phyloP scores from a whole-genome alignment of 2,797 vertebrate species.

The Siniperca obscura region DNA sequence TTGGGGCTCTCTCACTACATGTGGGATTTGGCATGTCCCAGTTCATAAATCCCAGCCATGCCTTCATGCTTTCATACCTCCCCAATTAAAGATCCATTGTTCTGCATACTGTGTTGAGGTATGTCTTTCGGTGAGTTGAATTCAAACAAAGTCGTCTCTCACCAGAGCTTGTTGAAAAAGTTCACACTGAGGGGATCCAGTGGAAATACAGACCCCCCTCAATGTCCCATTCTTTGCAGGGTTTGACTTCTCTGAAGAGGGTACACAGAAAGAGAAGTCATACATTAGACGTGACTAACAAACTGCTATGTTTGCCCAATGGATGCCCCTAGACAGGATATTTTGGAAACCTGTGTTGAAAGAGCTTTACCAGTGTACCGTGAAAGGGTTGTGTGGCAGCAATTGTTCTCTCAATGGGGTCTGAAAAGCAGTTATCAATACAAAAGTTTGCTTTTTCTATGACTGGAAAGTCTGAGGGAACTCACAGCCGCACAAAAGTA shows the following conservation, averaged over 20 bases:
- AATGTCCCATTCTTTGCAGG: conserved; percentile 64
- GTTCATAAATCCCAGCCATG: conserved; percentile 73
- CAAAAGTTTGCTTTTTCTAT: conserved; percentile 60
- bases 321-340: conserved; percentile 75
- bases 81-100: conserved; percentile 78
- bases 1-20: conserved; percentile 65
- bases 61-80: conserved; percentile 79
- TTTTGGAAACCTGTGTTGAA: conserved; percentile 75
- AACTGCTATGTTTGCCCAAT: conserved; percentile 72
- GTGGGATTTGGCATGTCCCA: conserved; percentile 73
- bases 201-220: conserved; percentile 71
- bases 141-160: conserved; percentile 83
- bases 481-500: conserved; percentile 53
- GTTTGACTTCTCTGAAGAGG: conserved; percentile 59
- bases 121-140: conserved; percentile 78
- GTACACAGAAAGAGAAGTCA: conserved; percentile 59
- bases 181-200: conserved; percentile 61
- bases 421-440: conserved; percentile 70
- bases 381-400: conserved; percentile 64
- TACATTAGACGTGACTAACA: conserved; percentile 63
- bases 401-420: conserved; percentile 58
- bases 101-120: conserved; percentile 79
- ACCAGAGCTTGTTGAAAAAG: conserved; percentile 73
- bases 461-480: conserved; percentile 62
- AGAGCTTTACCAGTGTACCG: conserved; percentile 69